Percentiles rank a stretch among this genome's conserved stretches.
Conservation (phyloP, 2,888 invertebrate species). For the Amaurobius ferox region DNA sequence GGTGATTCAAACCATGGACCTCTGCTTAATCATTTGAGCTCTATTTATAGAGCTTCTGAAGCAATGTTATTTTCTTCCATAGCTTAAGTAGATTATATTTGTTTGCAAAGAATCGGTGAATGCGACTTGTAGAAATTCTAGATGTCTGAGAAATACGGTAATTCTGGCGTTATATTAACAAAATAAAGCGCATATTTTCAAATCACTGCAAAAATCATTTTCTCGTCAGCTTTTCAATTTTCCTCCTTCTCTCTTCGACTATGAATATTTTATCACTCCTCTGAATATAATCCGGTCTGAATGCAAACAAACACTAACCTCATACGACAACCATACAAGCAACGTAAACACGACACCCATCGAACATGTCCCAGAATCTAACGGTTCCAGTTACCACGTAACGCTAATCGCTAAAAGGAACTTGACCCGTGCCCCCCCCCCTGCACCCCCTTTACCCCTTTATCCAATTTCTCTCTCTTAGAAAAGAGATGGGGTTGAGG, state of each 20-base stretch:
- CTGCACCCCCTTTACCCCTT: not conserved
- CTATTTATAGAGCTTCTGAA: too few species aligned
- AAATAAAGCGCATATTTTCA: too few species aligned
- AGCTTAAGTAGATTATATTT: too few species aligned
- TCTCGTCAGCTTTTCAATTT: too few species aligned
- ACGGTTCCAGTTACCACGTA: constrained; percentile 15
- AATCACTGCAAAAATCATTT: not conserved
- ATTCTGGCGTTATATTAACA: too few species aligned
- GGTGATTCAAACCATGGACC: too few species aligned
- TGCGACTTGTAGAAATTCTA: too few species aligned
- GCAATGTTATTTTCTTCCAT: too few species aligned
- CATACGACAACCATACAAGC: not conserved
- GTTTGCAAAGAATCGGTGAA: too few species aligned
- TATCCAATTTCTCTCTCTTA: constrained; percentile 10
- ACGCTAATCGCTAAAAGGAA: constrained; percentile 50
- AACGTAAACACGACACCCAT: constrained; percentile 7
- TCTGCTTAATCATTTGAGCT: too few species aligned
- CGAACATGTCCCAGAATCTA: not conserved
- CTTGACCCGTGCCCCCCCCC: not conserved
- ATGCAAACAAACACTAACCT: constrained; percentile 14
- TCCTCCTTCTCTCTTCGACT: not conserved
- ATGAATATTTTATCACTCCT: constrained; percentile 1
- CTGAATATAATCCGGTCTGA: not conserved
- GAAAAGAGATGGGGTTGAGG: constrained; percentile 28
- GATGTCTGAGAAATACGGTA: too few species aligned